A percentile compares a stretch with the other conserved stretches of the same genome.
phyloP scores from a whole-genome alignment of 1,140 invertebrate species.

The Heliothis subflexa region DNA sequence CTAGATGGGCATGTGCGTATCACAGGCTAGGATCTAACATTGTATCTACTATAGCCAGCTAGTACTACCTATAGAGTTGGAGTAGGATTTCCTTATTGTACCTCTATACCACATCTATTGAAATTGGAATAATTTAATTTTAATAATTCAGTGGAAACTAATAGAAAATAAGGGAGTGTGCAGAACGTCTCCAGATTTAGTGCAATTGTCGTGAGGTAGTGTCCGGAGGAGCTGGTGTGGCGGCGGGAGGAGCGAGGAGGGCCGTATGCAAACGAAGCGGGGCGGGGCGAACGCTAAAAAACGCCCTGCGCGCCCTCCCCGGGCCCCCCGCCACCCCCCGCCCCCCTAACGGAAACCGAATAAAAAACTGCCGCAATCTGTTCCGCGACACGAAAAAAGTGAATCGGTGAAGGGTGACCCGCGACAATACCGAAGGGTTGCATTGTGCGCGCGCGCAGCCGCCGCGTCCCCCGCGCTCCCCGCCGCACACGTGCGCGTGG shows the following conservation, averaged over 20 bases:
- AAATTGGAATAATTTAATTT: too few species aligned
- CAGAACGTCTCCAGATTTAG: too few species aligned
- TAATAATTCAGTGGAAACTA: too few species aligned
- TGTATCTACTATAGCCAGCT: too few species aligned
- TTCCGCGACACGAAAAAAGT: constrained; percentile 60
- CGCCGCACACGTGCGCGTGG: constrained; percentile 49
- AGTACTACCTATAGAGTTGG: too few species aligned
- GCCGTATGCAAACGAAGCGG: constrained; percentile 63
- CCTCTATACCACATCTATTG: too few species aligned
- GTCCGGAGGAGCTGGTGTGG: constrained; percentile 20
- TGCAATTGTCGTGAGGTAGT: too few species aligned
- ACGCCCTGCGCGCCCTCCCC: constrained; percentile 57
- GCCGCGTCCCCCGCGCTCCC: constrained; percentile 10
- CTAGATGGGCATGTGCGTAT: too few species aligned
- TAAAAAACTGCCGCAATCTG: constrained; percentile 62
- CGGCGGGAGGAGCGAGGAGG: constrained; percentile 29
- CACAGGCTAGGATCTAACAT: too few species aligned
- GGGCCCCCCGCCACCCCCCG: constrained; percentile 47
- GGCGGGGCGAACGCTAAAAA: constrained; percentile 62
- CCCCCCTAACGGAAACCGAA: constrained; percentile 51
- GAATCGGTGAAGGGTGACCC: constrained; percentile 59
- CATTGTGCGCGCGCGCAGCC: constrained; percentile 57
- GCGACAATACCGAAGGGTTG: constrained; percentile 57
- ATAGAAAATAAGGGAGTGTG: too few species aligned
- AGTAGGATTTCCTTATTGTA: too few species aligned